Evolutionary conservation across 1,140 invertebrate species (phyloP).

Genomic region (Ostrea denselamellosa): DNA sequence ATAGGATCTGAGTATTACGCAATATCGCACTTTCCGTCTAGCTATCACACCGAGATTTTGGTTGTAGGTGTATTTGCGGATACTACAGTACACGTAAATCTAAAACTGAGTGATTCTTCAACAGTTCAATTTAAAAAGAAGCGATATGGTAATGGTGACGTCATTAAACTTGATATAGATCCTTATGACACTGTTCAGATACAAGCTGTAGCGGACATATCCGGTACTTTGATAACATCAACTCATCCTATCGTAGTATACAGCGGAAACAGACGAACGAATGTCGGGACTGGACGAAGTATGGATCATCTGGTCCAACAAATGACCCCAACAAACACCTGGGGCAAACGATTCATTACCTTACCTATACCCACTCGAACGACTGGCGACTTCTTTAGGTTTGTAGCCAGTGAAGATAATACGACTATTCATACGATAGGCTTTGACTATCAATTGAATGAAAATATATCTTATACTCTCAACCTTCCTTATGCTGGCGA

Average conservation of each 20-base stretch:
- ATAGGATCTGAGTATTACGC: constrained; percentile 69
- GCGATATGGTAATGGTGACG: constrained; percentile 57
- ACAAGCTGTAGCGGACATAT: constrained; percentile 58
- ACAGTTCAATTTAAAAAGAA: constrained; percentile 52
- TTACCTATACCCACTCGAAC: constrained; percentile 60
- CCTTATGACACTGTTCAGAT: constrained; percentile 62
- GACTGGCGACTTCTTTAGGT: constrained; percentile 61
- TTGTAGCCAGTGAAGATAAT: constrained; percentile 59
- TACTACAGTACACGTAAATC: constrained; percentile 48
- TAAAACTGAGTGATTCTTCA: not conserved
- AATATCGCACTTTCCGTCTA: constrained; percentile 58
- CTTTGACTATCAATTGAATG: not conserved
- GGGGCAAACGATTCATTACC: constrained; percentile 66
- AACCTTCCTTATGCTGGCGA: constrained; percentile 39
- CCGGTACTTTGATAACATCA: constrained; percentile 61
- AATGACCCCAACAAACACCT: constrained; percentile 62
- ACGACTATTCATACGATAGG: constrained; percentile 51
- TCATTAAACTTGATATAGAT: constrained; percentile 49
- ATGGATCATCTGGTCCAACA: constrained; percentile 70
- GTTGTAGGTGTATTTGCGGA: constrained; percentile 54
- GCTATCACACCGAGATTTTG: constrained; percentile 47
- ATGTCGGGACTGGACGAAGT: constrained; percentile 47
- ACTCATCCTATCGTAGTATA: constrained; percentile 61
- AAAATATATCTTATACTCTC: constrained; percentile 7
- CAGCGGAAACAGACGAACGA: constrained; percentile 61